phyloP scores from a whole-genome alignment of 2,797 vertebrate species.

The Microtus agrestis region DNA sequence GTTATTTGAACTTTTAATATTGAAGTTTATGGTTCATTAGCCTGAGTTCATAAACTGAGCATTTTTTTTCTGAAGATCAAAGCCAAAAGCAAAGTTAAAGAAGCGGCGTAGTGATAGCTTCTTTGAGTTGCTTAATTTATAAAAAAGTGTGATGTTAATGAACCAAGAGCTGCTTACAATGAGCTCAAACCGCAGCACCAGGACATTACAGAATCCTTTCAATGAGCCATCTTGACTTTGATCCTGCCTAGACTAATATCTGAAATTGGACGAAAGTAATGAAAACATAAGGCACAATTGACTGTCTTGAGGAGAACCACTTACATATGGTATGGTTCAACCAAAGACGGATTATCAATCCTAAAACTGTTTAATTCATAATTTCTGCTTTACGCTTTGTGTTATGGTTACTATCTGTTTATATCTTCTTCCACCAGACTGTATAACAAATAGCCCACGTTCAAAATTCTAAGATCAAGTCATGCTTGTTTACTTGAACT shows the following conservation, averaged over 20 bases:
- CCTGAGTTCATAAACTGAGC: not conserved
- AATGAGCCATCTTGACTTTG: slow-evolving; percentile 10
- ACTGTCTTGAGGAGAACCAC: not conserved
- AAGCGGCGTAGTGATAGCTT: not conserved
- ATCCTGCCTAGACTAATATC: not conserved
- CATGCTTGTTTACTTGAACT: slow-evolving; percentile 30
- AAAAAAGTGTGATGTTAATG: not conserved
- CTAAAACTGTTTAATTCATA: slow-evolving; percentile 27
- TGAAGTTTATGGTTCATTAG: not conserved
- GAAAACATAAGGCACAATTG: slow-evolving; percentile 1
- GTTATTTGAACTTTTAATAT: slow-evolving; percentile 12
- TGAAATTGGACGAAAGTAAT: slow-evolving; percentile 30
- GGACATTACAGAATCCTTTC: not conserved
- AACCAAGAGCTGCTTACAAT: not conserved
- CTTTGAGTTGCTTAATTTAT: slow-evolving; percentile 13
- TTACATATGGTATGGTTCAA: slow-evolving; percentile 39
- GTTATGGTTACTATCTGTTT: not conserved
- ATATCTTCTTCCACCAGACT: not conserved
- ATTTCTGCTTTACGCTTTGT: not conserved
- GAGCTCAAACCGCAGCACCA: not conserved
- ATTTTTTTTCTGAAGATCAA: not conserved
- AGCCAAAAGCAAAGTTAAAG: not conserved
- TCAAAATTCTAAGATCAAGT: slow-evolving; percentile 42
- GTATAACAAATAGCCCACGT: slow-evolving; percentile 1
- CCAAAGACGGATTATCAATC: not conserved